Evolutionary conservation across 2,113 vertebrate species (phyloP).

Genomic region (Lepisosteus oculatus): DNA sequence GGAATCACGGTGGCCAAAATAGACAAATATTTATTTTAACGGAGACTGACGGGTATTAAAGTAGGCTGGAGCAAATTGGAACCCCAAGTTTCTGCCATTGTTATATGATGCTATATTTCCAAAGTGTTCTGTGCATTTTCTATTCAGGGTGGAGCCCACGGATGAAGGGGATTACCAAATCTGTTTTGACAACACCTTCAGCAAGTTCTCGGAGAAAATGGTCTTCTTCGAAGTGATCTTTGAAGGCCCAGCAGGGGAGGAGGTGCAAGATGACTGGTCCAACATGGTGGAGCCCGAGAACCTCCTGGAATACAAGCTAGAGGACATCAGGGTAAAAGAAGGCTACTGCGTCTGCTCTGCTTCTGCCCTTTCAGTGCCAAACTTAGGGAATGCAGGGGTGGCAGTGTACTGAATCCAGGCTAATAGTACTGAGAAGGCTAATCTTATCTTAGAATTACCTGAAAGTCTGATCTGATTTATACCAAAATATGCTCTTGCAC

Average conservation of each 20-base stretch:
- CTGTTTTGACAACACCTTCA: conserved; percentile 92
- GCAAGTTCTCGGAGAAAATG: conserved; percentile 78
- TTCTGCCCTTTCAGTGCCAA: neutral
- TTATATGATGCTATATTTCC: no score
- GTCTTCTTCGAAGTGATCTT: conserved; percentile 80
- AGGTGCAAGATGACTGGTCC: conserved; percentile 46
- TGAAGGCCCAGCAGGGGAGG: conserved; percentile 46
- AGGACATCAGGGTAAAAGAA: conserved; percentile 54
- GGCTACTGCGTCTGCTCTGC: neutral
- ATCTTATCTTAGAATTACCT: no score
- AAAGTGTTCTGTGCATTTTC: neutral
- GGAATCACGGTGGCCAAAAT: no score
- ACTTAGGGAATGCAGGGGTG: neutral
- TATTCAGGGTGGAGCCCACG: conserved; percentile 71
- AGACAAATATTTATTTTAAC: no score
- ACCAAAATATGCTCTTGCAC: no score
- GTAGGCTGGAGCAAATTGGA: no score
- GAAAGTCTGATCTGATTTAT: no score
- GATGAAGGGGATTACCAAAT: conserved; percentile 80
- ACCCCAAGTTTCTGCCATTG: no score
- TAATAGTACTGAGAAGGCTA: no score
- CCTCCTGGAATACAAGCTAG: conserved; percentile 61
- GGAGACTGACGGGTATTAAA: no score
- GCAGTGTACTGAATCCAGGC: no score
- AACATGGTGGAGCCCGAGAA: conserved; percentile 60